Conservation (phyloP, 2,797 vertebrate genomes). For the Notamacropus eugenii region DNA sequence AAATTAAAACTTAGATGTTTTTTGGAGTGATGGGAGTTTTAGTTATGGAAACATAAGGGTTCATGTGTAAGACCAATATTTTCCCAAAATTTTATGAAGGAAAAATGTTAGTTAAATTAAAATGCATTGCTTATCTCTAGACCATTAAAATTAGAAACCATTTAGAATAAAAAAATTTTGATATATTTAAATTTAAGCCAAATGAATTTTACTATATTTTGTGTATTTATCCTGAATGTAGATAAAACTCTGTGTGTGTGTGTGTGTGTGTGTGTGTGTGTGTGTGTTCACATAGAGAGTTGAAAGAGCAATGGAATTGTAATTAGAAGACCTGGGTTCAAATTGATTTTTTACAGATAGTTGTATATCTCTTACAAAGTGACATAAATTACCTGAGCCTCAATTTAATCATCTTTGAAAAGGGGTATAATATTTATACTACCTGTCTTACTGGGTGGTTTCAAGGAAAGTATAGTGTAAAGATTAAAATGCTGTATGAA, state of each 20-base stretch:
- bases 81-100: slow-evolving; percentile 17
- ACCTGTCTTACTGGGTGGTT: not conserved
- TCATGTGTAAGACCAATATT: not conserved
- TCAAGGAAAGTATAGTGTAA: fast-evolving
- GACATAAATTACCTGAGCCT: not conserved
- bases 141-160: not conserved
- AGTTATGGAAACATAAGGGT: not conserved
- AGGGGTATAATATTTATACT: not conserved
- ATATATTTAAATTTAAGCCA: not conserved
- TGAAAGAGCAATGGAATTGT: not conserved
- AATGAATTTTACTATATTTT: not conserved
- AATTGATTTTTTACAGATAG: not conserved
- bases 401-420: not conserved
- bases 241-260: not conserved
- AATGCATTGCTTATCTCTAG: not conserved
- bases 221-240: not conserved
- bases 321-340: not conserved
- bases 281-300: not conserved
- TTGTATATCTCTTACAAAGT: not conserved
- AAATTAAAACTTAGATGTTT: not conserved
- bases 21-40: not conserved
- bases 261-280: not conserved
- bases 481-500: not conserved
- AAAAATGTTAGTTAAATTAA: not conserved
- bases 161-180: too few species aligned